Percentiles rank a stretch among this genome's conserved stretches.
Conservation (phyloP, 2,113 vertebrate genomes). For the Megalops atlanticus region DNA sequence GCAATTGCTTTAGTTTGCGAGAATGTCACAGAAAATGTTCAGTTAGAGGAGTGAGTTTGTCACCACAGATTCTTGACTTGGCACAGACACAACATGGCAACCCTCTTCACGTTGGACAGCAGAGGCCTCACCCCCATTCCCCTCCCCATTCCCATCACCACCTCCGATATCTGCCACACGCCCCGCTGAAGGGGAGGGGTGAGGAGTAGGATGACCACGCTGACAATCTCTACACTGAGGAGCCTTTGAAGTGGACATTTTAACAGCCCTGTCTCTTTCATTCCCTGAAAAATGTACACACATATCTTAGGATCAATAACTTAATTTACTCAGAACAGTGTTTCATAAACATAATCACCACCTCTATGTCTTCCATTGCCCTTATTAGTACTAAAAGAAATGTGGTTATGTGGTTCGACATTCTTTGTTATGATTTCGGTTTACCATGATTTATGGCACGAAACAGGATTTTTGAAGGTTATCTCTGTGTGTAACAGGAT, state of each 20-base stretch:
- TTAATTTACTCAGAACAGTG: background rate
- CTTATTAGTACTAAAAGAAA: background rate
- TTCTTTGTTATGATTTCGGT: background rate
- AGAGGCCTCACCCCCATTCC: too few species aligned
- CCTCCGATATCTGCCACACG: too few species aligned
- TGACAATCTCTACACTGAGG: background rate
- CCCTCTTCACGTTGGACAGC: too few species aligned
- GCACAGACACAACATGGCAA: background rate
- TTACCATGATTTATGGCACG: background rate
- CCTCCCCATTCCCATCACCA: too few species aligned
- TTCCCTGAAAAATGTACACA: background rate
- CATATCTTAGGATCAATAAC: background rate
- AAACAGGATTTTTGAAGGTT: background rate
- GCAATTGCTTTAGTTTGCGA: too few species aligned
- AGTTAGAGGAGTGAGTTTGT: too few species aligned
- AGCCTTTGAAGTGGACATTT: background rate
- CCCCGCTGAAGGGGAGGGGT: background rate
- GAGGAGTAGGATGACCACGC: background rate
- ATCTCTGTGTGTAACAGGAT: background rate
- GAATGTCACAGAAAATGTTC: background rate
- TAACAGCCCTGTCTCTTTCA: background rate
- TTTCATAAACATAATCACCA: background rate
- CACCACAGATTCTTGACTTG: background rate
- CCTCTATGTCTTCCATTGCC: background rate
- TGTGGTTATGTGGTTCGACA: too few species aligned